Evolutionary conservation across 2,888 invertebrate genomes (phyloP).

Genomic region (Nemotelus nigrinus): DNA sequence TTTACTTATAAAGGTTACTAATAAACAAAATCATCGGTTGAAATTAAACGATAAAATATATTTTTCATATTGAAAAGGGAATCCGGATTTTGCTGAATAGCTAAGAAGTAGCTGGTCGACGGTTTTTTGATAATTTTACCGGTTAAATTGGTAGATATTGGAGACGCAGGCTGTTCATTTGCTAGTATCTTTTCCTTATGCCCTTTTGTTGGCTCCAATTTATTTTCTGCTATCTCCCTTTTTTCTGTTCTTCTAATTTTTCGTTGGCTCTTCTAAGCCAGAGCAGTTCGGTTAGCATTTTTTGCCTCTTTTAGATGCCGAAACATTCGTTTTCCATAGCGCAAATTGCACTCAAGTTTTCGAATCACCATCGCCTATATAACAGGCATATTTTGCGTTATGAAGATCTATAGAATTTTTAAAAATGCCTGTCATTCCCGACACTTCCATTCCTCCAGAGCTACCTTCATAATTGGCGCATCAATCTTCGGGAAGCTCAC

Average conservation of each 20-base stretch:
- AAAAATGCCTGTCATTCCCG: background rate
- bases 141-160: no score
- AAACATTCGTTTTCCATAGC: background rate
- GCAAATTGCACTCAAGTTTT: conserved; percentile 2
- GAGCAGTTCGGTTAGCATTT: conserved; percentile 1
- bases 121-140: no score
- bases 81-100: no score
- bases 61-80: no score
- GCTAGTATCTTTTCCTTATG: no score
- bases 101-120: no score
- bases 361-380: background rate
- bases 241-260: background rate
- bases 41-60: no score
- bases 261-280: background rate
- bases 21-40: no score
- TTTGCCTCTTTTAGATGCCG: background rate
- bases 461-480: conserved; percentile 7
- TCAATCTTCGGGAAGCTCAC: background rate
- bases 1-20: no score
- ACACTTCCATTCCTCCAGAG: background rate
- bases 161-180: no score
- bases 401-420: conserved; percentile 4
- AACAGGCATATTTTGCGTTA: background rate
- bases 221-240: conserved; percentile 7
- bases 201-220: background rate